A percentile compares a stretch with the other conserved stretches of the same genome.
Evolutionary conservation across 53 echinoderm and acorn worm genomes (phyloP).

Genomic region (Luidia sarsii): DNA sequence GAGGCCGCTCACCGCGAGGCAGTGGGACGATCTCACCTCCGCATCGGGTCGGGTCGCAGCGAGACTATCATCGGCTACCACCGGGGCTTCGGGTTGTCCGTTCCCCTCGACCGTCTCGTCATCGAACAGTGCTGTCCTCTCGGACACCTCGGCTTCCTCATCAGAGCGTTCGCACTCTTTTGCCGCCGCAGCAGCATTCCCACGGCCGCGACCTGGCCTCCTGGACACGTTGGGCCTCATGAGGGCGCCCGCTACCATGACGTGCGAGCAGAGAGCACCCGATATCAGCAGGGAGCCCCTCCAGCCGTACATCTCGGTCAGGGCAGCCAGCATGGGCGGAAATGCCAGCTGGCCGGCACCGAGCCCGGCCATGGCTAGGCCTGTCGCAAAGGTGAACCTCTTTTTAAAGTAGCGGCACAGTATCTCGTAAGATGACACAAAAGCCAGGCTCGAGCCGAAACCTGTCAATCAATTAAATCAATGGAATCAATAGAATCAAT

Average conservation of each 20-base stretch:
- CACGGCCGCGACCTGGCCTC: too few relatives aligned
- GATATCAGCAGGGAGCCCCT: background rate
- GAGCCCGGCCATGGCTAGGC: background rate
- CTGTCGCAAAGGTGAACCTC: background rate
- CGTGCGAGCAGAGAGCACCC: background rate
- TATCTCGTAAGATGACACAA: background rate
- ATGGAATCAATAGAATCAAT: too few relatives aligned
- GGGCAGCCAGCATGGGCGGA: background rate
- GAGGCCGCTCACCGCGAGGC: too few relatives aligned
- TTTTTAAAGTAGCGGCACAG: constrained; percentile 8
- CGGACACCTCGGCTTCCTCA: too few relatives aligned
- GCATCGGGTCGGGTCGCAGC: too few relatives aligned
- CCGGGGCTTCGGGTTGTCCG: too few relatives aligned
- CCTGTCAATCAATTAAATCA: too few relatives aligned
- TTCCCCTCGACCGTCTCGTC: too few relatives aligned
- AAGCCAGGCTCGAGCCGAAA: background rate
- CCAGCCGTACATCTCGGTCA: background rate
- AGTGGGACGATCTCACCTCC: too few relatives aligned
- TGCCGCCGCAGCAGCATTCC: background rate
- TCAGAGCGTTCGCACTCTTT: background rate
- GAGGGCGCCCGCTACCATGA: constrained; percentile 11
- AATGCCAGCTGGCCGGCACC: background rate
- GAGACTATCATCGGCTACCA: too few relatives aligned
- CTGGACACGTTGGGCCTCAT: background rate
- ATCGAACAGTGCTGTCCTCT: too few relatives aligned